Evolutionary conservation across 1,140 invertebrate species (phyloP).

Genomic region (Saxidomus purpurata): DNA sequence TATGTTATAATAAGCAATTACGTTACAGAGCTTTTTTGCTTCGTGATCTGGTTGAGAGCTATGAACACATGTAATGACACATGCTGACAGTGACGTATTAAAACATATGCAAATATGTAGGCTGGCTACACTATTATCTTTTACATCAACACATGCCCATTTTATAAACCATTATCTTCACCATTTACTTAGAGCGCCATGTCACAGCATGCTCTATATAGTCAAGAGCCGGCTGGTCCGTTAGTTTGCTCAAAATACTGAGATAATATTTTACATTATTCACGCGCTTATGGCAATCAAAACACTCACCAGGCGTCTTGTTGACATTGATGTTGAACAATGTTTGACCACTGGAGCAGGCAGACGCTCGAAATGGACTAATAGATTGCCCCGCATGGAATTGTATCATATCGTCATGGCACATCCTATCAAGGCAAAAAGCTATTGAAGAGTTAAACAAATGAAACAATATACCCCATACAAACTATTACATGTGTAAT

Average conservation of each 20-base stretch:
- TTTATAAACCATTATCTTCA: not conserved
- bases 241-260: not conserved
- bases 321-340: constrained; percentile 43
- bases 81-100: too few species aligned
- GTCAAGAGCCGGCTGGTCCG: not conserved
- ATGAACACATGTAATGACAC: too few species aligned
- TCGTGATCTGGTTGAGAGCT: too few species aligned
- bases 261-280: constrained; percentile 27
- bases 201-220: not conserved
- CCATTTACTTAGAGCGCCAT: not conserved
- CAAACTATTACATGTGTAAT: not conserved
- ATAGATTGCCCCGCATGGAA: constrained; percentile 19
- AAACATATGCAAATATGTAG: too few species aligned
- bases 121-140: too few species aligned
- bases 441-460: constrained; percentile 35
- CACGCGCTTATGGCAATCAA: constrained; percentile 32
- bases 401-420: constrained; percentile 1
- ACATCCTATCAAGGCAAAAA: not conserved
- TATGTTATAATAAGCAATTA: too few species aligned
- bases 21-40: too few species aligned
- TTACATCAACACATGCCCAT: not conserved
- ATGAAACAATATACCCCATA: constrained; percentile 10
- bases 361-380: constrained; percentile 27
- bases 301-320: constrained; percentile 27
- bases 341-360: constrained; percentile 10